Conservation (phyloP, 2,888 invertebrate species). For the Gibbula magus region DNA sequence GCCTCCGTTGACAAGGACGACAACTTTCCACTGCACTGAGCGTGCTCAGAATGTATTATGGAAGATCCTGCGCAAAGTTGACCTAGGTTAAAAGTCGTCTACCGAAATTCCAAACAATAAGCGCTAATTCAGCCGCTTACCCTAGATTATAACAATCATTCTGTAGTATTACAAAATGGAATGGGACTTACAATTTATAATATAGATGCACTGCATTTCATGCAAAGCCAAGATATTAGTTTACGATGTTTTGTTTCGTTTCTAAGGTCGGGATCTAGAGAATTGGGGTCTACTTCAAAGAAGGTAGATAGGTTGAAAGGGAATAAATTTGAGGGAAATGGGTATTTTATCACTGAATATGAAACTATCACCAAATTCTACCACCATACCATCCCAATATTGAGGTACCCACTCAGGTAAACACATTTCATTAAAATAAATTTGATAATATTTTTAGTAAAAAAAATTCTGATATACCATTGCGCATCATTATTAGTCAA, state of each 20-base stretch:
- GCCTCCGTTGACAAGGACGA: not conserved
- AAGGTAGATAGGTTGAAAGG: not conserved
- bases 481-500: too few relatives aligned
- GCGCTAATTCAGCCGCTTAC: too few relatives aligned
- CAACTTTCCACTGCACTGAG: not conserved
- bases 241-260: too few relatives aligned
- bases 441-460: not conserved
- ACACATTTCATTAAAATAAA: not conserved
- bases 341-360: not conserved
- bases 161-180: too few relatives aligned
- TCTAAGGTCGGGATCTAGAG: too few relatives aligned
- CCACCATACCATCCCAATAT: not conserved
- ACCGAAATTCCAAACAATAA: not conserved
- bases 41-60: not conserved
- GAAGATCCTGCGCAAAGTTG: not conserved
- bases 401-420: not conserved
- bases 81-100: not conserved
- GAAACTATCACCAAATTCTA: not conserved
- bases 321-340: not conserved
- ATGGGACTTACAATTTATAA: too few relatives aligned
- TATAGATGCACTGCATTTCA: too few relatives aligned
- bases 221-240: too few relatives aligned
- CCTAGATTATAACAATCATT: too few relatives aligned
- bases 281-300: not conserved
- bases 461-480: not conserved